Conservation (phyloP, 2,888 invertebrate species). For the Ophion obscuratus region DNA sequence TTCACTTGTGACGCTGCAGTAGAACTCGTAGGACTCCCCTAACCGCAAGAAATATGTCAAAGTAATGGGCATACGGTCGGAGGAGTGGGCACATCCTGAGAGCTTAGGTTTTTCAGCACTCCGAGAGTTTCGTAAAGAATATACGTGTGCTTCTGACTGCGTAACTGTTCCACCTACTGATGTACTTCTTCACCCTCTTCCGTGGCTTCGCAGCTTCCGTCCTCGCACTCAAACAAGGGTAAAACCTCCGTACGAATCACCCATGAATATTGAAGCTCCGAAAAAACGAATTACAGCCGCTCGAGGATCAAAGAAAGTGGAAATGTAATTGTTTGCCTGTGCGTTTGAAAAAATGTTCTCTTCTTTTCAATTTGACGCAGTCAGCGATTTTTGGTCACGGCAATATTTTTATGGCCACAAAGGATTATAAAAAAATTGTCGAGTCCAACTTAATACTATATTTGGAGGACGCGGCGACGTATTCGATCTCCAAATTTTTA, state of each 20-base stretch:
- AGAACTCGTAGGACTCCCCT: slow-evolving; percentile 61
- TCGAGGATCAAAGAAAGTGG: slow-evolving; percentile 56
- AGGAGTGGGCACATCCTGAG: slow-evolving; percentile 40
- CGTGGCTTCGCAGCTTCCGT: slow-evolving; percentile 40
- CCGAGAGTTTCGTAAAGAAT: slow-evolving; percentile 22
- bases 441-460: too few relatives aligned
- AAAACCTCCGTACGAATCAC: slow-evolving; percentile 49
- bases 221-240: slow-evolving; percentile 50
- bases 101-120: slow-evolving; percentile 57
- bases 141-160: slow-evolving; percentile 24
- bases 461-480: too few relatives aligned
- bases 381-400: not conserved
- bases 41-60: slow-evolving; percentile 68
- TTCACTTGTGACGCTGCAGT: slow-evolving; percentile 6
- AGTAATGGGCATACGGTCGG: slow-evolving; percentile 62
- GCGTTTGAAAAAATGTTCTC: not conserved
- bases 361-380: not conserved
- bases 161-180: slow-evolving; percentile 28
- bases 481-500: too few relatives aligned
- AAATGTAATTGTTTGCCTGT: slow-evolving; percentile 15
- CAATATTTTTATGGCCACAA: not conserved
- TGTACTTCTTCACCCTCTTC: slow-evolving; percentile 45
- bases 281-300: slow-evolving; percentile 54
- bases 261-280: slow-evolving; percentile 61
- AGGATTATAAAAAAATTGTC: not conserved